Conservation (phyloP, 2,888 invertebrate genomes). For the Melolontha melolontha region DNA sequence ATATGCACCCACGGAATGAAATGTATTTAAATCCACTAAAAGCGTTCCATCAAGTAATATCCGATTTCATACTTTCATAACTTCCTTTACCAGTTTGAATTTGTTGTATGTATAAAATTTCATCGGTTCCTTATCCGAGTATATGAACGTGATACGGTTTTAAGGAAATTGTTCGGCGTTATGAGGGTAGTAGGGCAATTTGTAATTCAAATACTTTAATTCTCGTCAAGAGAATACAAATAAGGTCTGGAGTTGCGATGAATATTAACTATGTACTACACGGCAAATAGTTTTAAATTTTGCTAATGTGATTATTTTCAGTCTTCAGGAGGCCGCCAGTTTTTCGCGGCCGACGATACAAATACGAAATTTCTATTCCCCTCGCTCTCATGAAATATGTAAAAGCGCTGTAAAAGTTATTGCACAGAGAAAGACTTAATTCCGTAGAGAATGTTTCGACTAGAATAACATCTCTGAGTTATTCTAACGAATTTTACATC, state of each 20-base stretch:
- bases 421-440: conserved; percentile 31
- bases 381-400: conserved; percentile 35
- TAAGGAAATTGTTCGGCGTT: conserved; percentile 7
- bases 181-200: conserved; percentile 23
- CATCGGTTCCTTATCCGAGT: conserved; percentile 8
- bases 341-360: not conserved
- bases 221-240: conserved; percentile 37
- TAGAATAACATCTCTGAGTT: conserved; percentile 28
- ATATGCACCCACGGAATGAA: no score
- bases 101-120: conserved; percentile 10
- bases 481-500: conserved; percentile 11
- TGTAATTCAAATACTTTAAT: conserved; percentile 44
- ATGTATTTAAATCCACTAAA: no score
- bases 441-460: conserved; percentile 30
- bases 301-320: conserved; percentile 35
- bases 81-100: not conserved
- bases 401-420: conserved; percentile 37
- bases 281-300: conserved; percentile 38
- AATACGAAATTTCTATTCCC: conserved; percentile 17
- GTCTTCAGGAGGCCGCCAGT: conserved; percentile 15
- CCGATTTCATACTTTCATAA: not conserved
- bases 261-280: conserved; percentile 37
- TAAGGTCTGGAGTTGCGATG: conserved; percentile 36
- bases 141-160: not conserved
- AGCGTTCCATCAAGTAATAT: no score